Conservation (phyloP, 2,888 invertebrate genomes). For the Pharmacophagus antenor region DNA sequence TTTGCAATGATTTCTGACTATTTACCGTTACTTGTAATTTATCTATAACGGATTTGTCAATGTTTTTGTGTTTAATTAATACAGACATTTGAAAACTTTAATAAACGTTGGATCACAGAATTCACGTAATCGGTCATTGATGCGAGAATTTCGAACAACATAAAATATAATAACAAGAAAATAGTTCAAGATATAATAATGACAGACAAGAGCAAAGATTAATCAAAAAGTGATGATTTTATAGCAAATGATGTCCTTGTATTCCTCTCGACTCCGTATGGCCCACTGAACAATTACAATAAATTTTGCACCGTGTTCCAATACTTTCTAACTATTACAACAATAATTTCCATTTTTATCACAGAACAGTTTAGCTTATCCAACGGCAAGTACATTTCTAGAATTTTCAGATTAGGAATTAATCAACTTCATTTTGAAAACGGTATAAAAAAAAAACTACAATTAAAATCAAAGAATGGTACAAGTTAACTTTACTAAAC, state of each 20-base stretch:
- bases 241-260: no score
- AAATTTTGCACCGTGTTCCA: constrained; percentile 8
- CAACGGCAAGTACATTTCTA: constrained; percentile 13
- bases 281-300: neutral
- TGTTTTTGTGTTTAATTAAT: neutral
- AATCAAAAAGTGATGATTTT: no score
- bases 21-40: neutral
- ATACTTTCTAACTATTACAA: constrained; percentile 15
- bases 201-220: neutral
- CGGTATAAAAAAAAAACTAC: no score
- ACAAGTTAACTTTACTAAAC: no score
- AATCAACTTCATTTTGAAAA: neutral
- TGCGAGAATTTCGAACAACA: constrained; percentile 8
- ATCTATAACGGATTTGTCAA: neutral
- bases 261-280: neutral
- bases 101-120: constrained; percentile 9
- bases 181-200: neutral
- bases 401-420: no score
- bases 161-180: neutral
- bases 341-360: constrained; percentile 15
- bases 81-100: neutral
- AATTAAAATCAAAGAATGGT: no score
- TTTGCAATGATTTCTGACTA: neutral
- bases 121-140: neutral
- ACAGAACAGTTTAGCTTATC: constrained; percentile 17